Conservation (phyloP, 2,797 vertebrate genomes). For the Urophycis tenuis region DNA sequence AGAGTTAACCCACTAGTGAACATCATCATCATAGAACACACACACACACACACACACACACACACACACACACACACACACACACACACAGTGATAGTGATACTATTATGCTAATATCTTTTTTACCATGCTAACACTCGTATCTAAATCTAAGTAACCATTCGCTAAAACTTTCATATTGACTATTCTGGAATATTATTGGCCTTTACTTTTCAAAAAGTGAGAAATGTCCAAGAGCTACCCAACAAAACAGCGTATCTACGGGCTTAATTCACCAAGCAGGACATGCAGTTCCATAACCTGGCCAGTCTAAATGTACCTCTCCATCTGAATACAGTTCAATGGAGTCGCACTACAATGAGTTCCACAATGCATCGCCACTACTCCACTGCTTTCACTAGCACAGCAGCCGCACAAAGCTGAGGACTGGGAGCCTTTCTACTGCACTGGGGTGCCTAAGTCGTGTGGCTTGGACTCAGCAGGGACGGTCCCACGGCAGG, state of each 20-base stretch:
- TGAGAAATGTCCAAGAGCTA: no score
- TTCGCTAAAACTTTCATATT: no score
- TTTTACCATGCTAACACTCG: not conserved
- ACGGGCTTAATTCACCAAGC: no score
- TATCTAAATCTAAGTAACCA: no score
- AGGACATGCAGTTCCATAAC: no score
- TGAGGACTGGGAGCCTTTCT: not conserved
- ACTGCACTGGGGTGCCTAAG: not conserved
- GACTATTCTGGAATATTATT: no score
- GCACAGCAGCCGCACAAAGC: not conserved
- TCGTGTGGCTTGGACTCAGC: not conserved
- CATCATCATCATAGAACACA: not conserved
- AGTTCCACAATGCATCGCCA: not conserved
- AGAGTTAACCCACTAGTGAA: slow-evolving; percentile 36
- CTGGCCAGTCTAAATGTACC: not conserved
- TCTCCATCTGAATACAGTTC: not conserved
- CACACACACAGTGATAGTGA: not conserved
- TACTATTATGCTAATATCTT: not conserved
- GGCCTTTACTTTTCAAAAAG: no score
- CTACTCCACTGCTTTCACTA: not conserved
- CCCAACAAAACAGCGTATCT: no score
- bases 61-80: slow-evolving; percentile 1
- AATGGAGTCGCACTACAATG: not conserved
- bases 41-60: not conserved
- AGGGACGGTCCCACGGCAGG: not conserved